Conservation (phyloP, 2,888 invertebrate species). For the Gymnocheta viridis region DNA sequence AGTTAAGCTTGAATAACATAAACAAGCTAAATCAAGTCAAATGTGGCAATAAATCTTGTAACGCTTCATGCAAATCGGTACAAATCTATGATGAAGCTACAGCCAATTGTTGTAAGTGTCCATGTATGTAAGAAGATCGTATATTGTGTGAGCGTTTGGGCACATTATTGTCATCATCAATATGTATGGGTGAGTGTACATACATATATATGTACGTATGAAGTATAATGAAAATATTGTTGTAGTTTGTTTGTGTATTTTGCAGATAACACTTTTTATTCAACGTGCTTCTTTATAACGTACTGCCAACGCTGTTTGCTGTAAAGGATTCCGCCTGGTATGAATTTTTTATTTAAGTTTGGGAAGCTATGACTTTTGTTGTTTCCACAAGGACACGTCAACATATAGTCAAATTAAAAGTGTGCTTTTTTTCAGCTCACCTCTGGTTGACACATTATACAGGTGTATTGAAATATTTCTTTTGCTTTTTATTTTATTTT, state of each 20-base stretch:
- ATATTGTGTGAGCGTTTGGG: slow-evolving; percentile 26
- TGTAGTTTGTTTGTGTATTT: slow-evolving; percentile 14
- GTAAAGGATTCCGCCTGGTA: not conserved
- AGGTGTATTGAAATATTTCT: slow-evolving; percentile 35
- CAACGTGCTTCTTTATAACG: not conserved
- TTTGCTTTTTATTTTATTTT: slow-evolving; percentile 34
- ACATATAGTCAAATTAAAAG: not conserved
- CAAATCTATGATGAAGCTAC: slow-evolving; percentile 65
- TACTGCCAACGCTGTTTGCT: not conserved
- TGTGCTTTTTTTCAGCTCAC: not conserved
- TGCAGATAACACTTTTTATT: not conserved
- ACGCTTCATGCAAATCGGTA: slow-evolving; percentile 69
- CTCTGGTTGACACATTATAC: slow-evolving; percentile 43
- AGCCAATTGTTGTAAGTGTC: slow-evolving; percentile 16
- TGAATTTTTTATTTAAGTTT: slow-evolving; percentile 50
- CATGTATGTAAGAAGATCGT: not conserved
- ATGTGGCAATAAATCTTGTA: slow-evolving; percentile 79
- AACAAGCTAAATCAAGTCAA: slow-evolving; percentile 81
- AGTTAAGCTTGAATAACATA: slow-evolving; percentile 78
- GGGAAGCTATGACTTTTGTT: slow-evolving; percentile 55
- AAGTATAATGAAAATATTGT: slow-evolving; percentile 28
- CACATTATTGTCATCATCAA: slow-evolving; percentile 56
- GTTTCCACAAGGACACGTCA: slow-evolving; percentile 59
- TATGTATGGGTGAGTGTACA: slow-evolving; percentile 7
- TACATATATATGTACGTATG: no score